phyloP scores from a whole-genome alignment of 2,888 invertebrate genomes.

The Deladenus siricidicola region DNA sequence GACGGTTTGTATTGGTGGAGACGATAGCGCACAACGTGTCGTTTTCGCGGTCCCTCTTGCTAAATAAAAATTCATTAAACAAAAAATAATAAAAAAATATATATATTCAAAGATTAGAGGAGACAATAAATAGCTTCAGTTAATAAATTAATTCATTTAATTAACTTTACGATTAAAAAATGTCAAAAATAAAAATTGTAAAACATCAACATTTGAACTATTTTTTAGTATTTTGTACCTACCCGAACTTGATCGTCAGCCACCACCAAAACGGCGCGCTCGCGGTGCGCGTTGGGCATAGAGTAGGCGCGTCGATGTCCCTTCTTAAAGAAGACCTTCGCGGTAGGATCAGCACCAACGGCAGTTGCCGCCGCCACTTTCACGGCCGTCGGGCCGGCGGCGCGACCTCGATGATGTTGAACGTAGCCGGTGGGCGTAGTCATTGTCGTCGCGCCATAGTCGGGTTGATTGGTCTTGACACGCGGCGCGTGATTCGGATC shows the following conservation, averaged over 20 bases:
- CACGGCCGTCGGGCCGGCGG: not conserved
- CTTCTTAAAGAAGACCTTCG: constrained; percentile 31
- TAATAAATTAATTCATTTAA: no score
- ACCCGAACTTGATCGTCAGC: constrained; percentile 33
- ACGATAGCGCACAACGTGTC: constrained; percentile 32
- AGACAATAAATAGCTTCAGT: no score
- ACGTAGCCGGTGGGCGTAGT: no score
- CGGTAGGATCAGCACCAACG: not conserved
- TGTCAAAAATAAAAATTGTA: not conserved
- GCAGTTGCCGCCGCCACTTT: not conserved
- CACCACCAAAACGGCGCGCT: constrained; percentile 44
- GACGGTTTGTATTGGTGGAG: constrained; percentile 36
- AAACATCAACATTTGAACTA: not conserved
- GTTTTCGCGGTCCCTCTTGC: constrained; percentile 2
- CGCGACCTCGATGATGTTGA: no score
- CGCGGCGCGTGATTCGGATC: constrained; percentile 9
- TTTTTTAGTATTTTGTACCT: not conserved
- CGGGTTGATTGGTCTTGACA: not conserved
- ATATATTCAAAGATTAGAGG: no score
- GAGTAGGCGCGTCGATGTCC: constrained; percentile 51
- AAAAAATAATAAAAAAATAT: constrained; percentile 7
- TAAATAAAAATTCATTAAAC: not conserved
- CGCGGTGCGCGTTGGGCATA: constrained; percentile 48
- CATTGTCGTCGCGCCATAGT: not conserved
- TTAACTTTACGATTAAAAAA: no score